These are phyloP conservation scores for Leptinotarsa defecta DNA, from an alignment of 1,140 invertebrate species.

Conservation along the genomic window DNA sequence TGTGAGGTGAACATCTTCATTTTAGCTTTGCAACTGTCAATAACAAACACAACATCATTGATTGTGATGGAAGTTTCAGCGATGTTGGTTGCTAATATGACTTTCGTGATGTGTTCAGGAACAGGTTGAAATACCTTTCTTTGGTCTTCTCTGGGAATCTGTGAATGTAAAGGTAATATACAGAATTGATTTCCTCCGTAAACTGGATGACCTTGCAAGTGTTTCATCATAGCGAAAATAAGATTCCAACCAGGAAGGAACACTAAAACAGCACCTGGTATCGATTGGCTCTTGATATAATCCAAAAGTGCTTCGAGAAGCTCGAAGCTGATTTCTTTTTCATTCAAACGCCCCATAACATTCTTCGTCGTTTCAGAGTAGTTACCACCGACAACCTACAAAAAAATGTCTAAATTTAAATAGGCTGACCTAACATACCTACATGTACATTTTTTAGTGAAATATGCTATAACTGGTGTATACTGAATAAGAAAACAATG, in stretches of 20 bases:
- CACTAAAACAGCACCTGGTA: slow-evolving; percentile 84
- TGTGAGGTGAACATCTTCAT: slow-evolving; percentile 95
- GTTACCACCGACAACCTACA: slow-evolving; percentile 53
- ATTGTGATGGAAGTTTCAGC: slow-evolving; percentile 96
- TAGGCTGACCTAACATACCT: too few relatives aligned
- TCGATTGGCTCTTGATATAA: slow-evolving; percentile 74
- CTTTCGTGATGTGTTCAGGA: slow-evolving; percentile 72
- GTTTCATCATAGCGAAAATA: slow-evolving; percentile 89
- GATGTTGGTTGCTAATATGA: slow-evolving; percentile 89
- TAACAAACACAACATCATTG: slow-evolving; percentile 94
- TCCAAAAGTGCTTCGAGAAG: slow-evolving; percentile 81
- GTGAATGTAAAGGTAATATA: slow-evolving; percentile 87
- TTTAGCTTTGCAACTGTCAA: slow-evolving; percentile 94
- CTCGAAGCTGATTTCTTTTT: slow-evolving; percentile 92
- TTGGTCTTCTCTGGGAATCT: slow-evolving; percentile 88
- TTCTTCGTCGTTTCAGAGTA: slow-evolving; percentile 69
- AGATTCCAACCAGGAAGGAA: slow-evolving; percentile 95
- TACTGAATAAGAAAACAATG: too few relatives aligned
- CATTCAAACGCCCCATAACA: slow-evolving; percentile 77
- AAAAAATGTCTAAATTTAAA: slow-evolving; percentile 26
- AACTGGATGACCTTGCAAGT: slow-evolving; percentile 75
- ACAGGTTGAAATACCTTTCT: slow-evolving; percentile 83
- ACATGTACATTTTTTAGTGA: too few relatives aligned
- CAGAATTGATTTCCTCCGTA: slow-evolving; percentile 73
- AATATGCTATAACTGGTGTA: too few relatives aligned